Percentiles rank a stretch among this genome's conserved stretches.
These are phyloP conservation scores for Neosilurus hyrtlii DNA, from an alignment of 2,797 vertebrate genomes.

Conservation along the genomic window DNA sequence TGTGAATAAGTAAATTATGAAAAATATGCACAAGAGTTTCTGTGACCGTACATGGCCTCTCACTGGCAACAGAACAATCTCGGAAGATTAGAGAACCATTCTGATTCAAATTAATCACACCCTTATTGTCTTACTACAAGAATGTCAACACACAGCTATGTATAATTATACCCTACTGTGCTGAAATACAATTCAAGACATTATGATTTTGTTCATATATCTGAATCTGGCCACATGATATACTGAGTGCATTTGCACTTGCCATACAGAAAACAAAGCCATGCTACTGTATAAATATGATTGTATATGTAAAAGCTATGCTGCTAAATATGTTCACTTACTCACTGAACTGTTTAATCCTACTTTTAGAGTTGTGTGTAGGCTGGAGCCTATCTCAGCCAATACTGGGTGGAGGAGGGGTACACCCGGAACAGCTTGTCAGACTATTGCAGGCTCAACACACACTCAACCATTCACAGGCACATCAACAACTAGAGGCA, in stretches of 20 bases:
- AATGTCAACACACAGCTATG: neutral
- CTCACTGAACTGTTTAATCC: too few species aligned
- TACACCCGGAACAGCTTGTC: too few species aligned
- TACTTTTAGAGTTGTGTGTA: too few species aligned
- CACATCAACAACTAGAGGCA: too few species aligned
- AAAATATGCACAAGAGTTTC: constrained; percentile 29
- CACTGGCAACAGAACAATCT: constrained; percentile 33
- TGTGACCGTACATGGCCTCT: constrained; percentile 40
- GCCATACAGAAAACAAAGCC: neutral
- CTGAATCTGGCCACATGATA: neutral
- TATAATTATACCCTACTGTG: constrained; percentile 14
- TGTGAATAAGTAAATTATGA: constrained; percentile 28
- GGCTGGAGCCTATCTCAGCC: too few species aligned
- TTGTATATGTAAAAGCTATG: too few species aligned
- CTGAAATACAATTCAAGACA: neutral
- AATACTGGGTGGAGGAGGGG: too few species aligned
- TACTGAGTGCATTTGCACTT: neutral
- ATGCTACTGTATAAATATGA: too few species aligned
- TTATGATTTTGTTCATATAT: neutral
- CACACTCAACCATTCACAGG: too few species aligned
- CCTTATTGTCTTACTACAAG: constrained; percentile 16
- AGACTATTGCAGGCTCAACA: too few species aligned
- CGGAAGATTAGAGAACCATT: constrained; percentile 18
- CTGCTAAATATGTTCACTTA: too few species aligned
- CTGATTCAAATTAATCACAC: constrained; percentile 9